Evolutionary conservation across 2,888 invertebrate species (phyloP).

Genomic region (Cheilosia variabilis): DNA sequence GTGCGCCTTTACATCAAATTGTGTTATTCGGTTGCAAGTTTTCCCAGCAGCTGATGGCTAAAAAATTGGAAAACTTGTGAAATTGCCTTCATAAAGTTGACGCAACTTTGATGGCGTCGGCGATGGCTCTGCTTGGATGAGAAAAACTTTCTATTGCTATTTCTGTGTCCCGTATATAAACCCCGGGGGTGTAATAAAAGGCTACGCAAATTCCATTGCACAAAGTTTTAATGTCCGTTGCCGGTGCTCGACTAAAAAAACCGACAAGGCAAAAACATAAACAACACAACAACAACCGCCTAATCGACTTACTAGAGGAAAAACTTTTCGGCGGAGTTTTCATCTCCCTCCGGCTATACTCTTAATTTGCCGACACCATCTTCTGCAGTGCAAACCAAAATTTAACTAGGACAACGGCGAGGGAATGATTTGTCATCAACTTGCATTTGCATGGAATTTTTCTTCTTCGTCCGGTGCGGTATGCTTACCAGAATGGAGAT

Average conservation of each 20-base stretch:
- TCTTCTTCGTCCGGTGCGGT: conserved; percentile 32
- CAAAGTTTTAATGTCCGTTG: conserved; percentile 56
- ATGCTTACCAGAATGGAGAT: conserved; percentile 11
- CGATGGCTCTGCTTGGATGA: conserved; percentile 13
- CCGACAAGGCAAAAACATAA: conserved; percentile 11
- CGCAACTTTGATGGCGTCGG: conserved; percentile 38
- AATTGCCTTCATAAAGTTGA: conserved; percentile 64
- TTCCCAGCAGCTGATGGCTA: conserved; percentile 53
- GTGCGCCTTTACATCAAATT: conserved; percentile 2
- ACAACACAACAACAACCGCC: conserved; percentile 38
- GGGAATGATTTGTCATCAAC: conserved; percentile 61
- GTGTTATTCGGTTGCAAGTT: conserved; percentile 30
- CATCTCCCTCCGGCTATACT: conserved; percentile 45
- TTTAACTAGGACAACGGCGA: conserved; percentile 30
- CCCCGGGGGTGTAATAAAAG: conserved; percentile 49
- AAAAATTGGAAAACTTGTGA: conserved; percentile 68
- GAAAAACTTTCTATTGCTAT: conserved; percentile 46
- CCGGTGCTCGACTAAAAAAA: conserved; percentile 14
- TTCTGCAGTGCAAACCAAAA: conserved; percentile 37
- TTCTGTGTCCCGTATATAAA: neutral
- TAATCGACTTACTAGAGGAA: conserved; percentile 53
- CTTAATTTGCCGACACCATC: conserved; percentile 44
- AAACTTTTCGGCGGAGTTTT: conserved; percentile 28
- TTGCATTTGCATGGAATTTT: conserved; percentile 67
- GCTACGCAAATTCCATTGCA: conserved; percentile 54